These are phyloP conservation scores for Drosophila dives DNA, from an alignment of 2,888 invertebrate genomes.

Conservation along the genomic window DNA sequence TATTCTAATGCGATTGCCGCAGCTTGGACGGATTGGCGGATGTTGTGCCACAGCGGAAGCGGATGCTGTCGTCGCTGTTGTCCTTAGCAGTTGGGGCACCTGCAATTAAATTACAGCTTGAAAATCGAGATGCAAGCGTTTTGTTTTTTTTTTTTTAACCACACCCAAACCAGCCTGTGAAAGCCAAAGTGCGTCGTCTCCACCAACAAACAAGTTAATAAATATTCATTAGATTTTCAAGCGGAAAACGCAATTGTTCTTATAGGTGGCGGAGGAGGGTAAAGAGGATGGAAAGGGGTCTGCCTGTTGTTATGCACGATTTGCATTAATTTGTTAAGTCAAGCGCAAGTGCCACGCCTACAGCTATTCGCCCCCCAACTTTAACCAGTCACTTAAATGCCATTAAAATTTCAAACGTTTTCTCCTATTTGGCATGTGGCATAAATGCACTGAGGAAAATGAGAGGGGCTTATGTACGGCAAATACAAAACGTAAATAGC, in stretches of 20 bases:
- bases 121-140: constrained; percentile 56
- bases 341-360: constrained; percentile 70
- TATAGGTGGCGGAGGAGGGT: background rate
- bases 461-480: background rate
- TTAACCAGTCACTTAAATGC: constrained; percentile 55
- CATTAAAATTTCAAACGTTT: constrained; percentile 73
- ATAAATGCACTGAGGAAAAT: background rate
- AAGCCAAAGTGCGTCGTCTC: constrained; percentile 10
- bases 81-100: background rate
- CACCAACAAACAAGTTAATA: constrained; percentile 54
- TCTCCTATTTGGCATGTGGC: background rate
- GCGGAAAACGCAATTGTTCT: constrained; percentile 22
- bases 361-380: background rate
- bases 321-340: constrained; percentile 82
- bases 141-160: background rate
- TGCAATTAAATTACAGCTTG: constrained; percentile 75
- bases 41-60: constrained; percentile 69
- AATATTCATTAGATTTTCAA: constrained; percentile 72
- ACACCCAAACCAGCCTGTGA: constrained; percentile 11
- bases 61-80: constrained; percentile 58
- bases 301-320: constrained; percentile 53
- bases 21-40: constrained; percentile 55
- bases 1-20: constrained; percentile 77
- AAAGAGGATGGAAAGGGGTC: background rate
- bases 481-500: background rate